These are phyloP conservation scores for Chelonia mydas DNA, from an alignment of 2,797 vertebrate species.

Conservation along the genomic window DNA sequence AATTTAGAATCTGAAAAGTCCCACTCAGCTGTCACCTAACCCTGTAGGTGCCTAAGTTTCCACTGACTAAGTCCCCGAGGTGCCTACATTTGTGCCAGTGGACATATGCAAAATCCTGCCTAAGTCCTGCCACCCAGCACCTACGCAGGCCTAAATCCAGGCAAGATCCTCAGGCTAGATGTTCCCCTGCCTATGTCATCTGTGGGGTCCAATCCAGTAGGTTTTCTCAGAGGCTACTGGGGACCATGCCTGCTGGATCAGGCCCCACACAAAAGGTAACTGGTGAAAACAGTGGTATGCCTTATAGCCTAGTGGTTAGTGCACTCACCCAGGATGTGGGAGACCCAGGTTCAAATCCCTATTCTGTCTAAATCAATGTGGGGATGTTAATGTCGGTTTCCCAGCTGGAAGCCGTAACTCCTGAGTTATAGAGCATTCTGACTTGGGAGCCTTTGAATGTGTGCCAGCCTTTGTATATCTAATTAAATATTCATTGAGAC, in stretches of 20 bases:
- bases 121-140: background rate
- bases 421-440: background rate
- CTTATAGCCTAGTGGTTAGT: background rate
- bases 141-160: background rate
- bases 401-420: background rate
- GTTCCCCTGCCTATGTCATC: too few relatives aligned
- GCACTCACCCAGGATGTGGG: too few relatives aligned
- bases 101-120: too few relatives aligned
- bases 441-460: background rate
- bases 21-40: too few relatives aligned
- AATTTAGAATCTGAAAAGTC: too few relatives aligned
- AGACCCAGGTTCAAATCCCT: background rate
- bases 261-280: background rate
- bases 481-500: background rate
- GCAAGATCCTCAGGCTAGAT: too few relatives aligned
- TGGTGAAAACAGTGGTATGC: fast-evolving
- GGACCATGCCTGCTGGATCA: too few relatives aligned
- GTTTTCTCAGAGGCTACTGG: too few relatives aligned
- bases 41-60: too few relatives aligned
- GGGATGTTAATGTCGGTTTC: too few relatives aligned
- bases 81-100: background rate
- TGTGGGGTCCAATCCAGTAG: too few relatives aligned
- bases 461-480: background rate
- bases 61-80: too few relatives aligned
- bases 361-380: background rate